A percentile compares a stretch with the other conserved stretches of the same genome.
Conservation (phyloP, 2,113 vertebrate genomes). For the Chloebia gouldiae region DNA sequence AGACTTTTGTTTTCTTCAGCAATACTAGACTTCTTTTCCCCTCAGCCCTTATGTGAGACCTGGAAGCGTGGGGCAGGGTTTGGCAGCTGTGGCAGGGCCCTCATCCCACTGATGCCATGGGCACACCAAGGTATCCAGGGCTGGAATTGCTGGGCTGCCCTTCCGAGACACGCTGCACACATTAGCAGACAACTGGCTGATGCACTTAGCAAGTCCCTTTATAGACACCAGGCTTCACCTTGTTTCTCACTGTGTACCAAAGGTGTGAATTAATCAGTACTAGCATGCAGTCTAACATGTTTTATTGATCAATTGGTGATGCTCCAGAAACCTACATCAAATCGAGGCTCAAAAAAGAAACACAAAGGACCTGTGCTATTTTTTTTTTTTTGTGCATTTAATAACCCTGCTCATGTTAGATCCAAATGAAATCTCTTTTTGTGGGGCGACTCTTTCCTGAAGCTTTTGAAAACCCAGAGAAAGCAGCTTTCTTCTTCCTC, state of each 20-base stretch:
- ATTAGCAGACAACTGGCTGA: constrained; percentile 25
- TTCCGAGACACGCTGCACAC: neutral
- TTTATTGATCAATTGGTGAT: constrained; percentile 64
- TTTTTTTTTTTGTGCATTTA: neutral
- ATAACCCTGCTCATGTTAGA: constrained; percentile 11
- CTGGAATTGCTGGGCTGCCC: neutral
- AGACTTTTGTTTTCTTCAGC: neutral
- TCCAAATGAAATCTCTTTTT: neutral
- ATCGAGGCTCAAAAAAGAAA: constrained; percentile 30
- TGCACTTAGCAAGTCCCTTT: constrained; percentile 58
- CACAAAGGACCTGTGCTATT: constrained; percentile 31
- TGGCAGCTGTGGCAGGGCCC: neutral
- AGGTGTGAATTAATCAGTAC: constrained; percentile 63
- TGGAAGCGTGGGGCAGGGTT: neutral
- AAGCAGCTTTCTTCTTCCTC: neutral
- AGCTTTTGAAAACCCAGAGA: constrained; percentile 28
- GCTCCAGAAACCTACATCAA: constrained; percentile 58
- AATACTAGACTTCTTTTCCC: neutral
- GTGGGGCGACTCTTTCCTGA: neutral
- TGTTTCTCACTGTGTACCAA: constrained; percentile 32
- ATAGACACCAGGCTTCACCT: constrained; percentile 51
- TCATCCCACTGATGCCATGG: neutral
- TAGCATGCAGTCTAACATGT: constrained; percentile 56
- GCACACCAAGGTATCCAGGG: neutral
- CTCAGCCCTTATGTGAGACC: neutral